These are phyloP conservation scores for Coptotermes formosanus DNA, from an alignment of 1,140 invertebrate genomes.

Conservation along the genomic window DNA sequence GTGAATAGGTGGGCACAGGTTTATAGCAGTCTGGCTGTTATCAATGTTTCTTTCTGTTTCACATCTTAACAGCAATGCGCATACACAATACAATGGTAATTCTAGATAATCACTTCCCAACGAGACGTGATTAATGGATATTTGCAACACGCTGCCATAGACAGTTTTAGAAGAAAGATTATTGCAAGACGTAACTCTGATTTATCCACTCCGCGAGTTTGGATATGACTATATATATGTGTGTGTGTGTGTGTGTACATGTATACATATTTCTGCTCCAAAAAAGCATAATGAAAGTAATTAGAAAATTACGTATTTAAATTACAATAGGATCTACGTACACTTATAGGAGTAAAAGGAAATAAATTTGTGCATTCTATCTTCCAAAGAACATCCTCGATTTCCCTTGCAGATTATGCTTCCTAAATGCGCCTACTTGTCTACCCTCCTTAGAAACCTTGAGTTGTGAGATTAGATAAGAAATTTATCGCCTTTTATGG, in stretches of 20 bases:
- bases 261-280: background rate
- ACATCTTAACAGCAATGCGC: background rate
- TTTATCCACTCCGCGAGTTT: background rate
- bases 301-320: background rate
- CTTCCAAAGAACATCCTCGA: background rate
- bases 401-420: too few relatives aligned
- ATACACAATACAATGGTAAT: background rate
- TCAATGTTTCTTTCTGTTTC: constrained; percentile 4
- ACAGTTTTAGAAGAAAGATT: background rate
- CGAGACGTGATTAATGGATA: background rate
- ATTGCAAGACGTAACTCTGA: background rate
- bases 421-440: too few relatives aligned
- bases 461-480: too few relatives aligned
- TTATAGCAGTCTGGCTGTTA: background rate
- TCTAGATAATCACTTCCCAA: background rate
- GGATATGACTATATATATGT: background rate
- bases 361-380: background rate
- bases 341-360: background rate
- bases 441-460: too few relatives aligned
- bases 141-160: background rate
- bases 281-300: background rate
- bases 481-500: too few relatives aligned
- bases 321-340: background rate
- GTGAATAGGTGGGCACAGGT: background rate
- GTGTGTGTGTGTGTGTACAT: too few relatives aligned